Conservation (phyloP, 2,888 invertebrate species). For the Eilema depressum region DNA sequence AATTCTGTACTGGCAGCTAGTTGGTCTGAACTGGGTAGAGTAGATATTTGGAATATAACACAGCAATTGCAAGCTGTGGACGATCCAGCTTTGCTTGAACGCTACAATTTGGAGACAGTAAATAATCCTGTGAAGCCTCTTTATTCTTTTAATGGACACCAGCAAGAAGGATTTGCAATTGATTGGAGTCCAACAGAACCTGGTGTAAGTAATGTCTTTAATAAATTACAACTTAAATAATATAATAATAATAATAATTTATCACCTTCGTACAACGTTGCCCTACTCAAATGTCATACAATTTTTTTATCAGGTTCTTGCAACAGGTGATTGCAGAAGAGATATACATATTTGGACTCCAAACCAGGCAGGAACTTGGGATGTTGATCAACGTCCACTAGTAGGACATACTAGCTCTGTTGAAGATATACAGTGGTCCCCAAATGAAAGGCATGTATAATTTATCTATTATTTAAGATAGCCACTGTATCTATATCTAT, state of each 20-base stretch:
- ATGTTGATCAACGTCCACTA: conserved; percentile 95
- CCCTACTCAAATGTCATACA: background rate
- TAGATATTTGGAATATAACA: conserved; percentile 96
- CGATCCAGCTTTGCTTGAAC: conserved; percentile 87
- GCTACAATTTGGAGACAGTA: conserved; percentile 88
- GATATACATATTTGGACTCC: conserved; percentile 98
- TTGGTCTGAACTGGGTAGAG: conserved; percentile 98
- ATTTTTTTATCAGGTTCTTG: conserved; percentile 88
- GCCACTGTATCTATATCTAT: background rate
- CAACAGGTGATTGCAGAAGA: conserved; percentile 97
- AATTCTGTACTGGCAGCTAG: conserved; percentile 93
- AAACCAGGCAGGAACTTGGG: conserved; percentile 93
- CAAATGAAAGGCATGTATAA: conserved; percentile 90
- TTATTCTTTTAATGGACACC: conserved; percentile 96
- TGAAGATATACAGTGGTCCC: conserved; percentile 99
- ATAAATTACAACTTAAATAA: background rate
- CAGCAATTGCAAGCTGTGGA: conserved; percentile 93
- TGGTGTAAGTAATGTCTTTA: conserved; percentile 87
- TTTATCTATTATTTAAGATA: background rate
- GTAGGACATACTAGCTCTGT: conserved; percentile 96
- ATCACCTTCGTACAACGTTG: too few relatives aligned
- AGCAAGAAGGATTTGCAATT: conserved; percentile 97
- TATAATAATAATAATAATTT: too few relatives aligned
- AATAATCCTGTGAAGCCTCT: conserved; percentile 89
- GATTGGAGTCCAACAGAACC: conserved; percentile 95